These are phyloP conservation scores for Nomada fucata DNA, from an alignment of 2,888 invertebrate species.

Conservation along the genomic window DNA sequence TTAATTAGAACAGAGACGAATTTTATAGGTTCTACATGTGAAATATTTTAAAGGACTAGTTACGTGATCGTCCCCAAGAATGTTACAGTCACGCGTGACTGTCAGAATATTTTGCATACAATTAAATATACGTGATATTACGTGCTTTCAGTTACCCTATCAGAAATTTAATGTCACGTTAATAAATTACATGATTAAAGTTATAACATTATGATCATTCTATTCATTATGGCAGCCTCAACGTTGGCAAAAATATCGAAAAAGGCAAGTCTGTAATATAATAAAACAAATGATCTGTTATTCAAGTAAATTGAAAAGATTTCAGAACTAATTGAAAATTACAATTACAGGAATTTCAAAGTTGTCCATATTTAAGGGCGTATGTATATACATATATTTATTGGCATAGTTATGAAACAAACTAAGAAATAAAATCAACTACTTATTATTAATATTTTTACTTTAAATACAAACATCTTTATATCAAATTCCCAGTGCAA, in stretches of 20 bases:
- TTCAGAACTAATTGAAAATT: background rate
- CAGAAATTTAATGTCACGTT: background rate
- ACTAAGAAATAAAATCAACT: background rate
- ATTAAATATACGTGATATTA: background rate
- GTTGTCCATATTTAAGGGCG: background rate
- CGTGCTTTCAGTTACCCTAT: background rate
- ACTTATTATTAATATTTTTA: background rate
- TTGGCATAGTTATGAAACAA: background rate
- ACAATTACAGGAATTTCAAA: background rate
- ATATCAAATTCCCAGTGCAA: background rate
- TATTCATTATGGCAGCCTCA: background rate
- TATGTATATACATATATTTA: background rate
- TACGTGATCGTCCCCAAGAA: background rate
- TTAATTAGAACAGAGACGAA: background rate
- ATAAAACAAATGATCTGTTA: background rate
- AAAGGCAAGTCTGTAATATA: background rate
- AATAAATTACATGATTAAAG: background rate
- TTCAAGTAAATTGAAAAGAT: background rate
- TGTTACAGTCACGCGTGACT: background rate
- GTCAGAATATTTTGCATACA: background rate
- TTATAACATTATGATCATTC: background rate
- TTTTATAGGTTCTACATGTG: background rate
- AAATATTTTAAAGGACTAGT: conserved; percentile 28
- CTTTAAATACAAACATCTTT: background rate
- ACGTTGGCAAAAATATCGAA: background rate